Percentiles rank a stretch among this genome's conserved stretches.
phyloP scores from a whole-genome alignment of 2,888 invertebrate genomes.

The Patella depressa region DNA sequence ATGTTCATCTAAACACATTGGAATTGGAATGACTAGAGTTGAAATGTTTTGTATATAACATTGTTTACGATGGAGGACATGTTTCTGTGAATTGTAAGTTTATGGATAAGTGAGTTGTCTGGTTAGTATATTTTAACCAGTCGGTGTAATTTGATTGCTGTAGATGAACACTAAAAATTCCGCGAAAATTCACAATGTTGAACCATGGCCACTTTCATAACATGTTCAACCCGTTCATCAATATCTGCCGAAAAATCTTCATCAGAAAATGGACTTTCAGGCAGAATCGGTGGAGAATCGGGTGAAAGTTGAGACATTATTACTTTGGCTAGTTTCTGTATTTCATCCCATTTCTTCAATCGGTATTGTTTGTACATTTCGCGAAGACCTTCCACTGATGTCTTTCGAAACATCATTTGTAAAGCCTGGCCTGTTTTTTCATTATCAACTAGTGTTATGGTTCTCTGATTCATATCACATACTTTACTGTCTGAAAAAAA shows the following conservation, averaged over 20 bases:
- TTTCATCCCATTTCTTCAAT: slow-evolving; percentile 10
- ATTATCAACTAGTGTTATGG: not conserved
- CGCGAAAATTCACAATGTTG: slow-evolving; percentile 13
- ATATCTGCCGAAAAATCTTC: not conserved
- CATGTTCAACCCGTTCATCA: slow-evolving; percentile 2
- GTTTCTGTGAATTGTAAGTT: no score
- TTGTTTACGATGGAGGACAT: no score
- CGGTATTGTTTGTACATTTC: slow-evolving; percentile 19
- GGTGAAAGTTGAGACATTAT: slow-evolving; percentile 3
- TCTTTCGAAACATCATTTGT: slow-evolving; percentile 12
- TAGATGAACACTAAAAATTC: not conserved
- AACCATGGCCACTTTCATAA: slow-evolving; percentile 11
- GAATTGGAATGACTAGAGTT: no score
- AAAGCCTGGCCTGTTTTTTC: slow-evolving; percentile 14
- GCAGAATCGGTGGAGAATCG: not conserved
- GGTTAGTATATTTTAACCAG: no score
- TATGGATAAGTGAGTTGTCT: no score
- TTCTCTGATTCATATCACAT: not conserved
- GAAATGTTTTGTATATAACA: no score
- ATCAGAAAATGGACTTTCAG: not conserved
- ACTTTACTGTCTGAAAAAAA: not conserved
- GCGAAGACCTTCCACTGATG: not conserved
- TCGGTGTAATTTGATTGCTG: not conserved
- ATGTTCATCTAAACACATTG: no score
- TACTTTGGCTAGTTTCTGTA: slow-evolving; percentile 9